Conservation (phyloP, 2,113 vertebrate genomes). For the Laticauda colubrina region DNA sequence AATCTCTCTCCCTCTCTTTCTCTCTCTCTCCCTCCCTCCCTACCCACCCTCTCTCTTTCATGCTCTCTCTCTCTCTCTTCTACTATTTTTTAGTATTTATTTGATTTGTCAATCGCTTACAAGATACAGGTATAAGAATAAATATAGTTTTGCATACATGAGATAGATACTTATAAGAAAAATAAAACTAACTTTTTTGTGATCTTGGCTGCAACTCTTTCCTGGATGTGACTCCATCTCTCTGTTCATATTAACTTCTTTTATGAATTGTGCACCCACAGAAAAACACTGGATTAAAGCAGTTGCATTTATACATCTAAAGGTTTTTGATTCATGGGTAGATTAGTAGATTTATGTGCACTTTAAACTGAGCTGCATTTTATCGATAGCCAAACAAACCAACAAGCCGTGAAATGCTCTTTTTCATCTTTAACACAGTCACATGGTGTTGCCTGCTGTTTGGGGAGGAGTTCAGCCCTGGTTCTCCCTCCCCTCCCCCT, state of each 20-base stretch:
- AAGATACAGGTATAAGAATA: too few relatives aligned
- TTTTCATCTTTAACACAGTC: slow-evolving; percentile 30
- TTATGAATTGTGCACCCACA: slow-evolving; percentile 5
- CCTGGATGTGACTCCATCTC: neutral
- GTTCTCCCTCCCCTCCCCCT: neutral
- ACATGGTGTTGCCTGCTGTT: neutral
- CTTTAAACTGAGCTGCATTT: neutral
- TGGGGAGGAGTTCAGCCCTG: neutral
- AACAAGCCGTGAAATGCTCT: neutral
- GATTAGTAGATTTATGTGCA: neutral
- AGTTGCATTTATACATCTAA: neutral
- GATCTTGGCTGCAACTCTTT: neutral
- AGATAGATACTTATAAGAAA: too few relatives aligned
- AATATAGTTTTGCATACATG: too few relatives aligned
- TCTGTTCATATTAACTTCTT: neutral
- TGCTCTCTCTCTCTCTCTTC: neutral
- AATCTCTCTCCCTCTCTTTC: too few relatives aligned
- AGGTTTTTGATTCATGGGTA: neutral
- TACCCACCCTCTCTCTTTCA: rapidly evolving
- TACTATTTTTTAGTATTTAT: too few relatives aligned
- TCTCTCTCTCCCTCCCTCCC: rapidly evolving
- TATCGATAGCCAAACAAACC: neutral
- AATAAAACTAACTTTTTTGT: neutral
- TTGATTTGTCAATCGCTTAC: too few relatives aligned
- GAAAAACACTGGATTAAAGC: neutral